These are phyloP conservation scores for Formicarius rufipectus DNA, from an alignment of 2,113 vertebrate genomes.

Conservation along the genomic window DNA sequence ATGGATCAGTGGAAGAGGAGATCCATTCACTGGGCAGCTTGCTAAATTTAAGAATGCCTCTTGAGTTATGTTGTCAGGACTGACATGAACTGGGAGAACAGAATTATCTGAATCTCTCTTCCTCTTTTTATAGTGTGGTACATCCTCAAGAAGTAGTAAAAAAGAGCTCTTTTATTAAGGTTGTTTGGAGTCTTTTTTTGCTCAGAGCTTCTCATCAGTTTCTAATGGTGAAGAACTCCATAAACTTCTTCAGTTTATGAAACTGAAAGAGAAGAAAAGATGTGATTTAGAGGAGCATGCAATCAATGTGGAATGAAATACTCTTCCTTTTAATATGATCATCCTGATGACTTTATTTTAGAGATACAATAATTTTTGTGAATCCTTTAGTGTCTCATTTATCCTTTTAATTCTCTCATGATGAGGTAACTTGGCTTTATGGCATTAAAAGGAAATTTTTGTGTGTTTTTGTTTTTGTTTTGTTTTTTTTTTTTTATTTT, in stretches of 20 bases:
- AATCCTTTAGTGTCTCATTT: not conserved
- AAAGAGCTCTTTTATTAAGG: not conserved
- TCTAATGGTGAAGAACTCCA: not conserved
- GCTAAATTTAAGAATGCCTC: not conserved
- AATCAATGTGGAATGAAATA: not conserved
- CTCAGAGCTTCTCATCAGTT: not conserved
- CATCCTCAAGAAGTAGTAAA: not conserved
- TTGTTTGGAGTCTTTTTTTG: not conserved
- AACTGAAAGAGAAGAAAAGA: not conserved
- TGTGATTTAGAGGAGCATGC: not conserved
- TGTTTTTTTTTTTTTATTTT: not conserved
- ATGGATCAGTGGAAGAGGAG: not conserved
- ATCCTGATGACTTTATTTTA: not conserved
- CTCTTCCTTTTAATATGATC: not conserved
- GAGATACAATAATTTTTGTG: not conserved
- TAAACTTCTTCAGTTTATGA: no score
- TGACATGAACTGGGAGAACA: not conserved
- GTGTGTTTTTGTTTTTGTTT: not conserved
- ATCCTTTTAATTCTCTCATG: not conserved
- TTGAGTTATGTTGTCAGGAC: not conserved
- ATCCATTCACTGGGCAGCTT: not conserved
- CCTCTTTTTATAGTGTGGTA: not conserved
- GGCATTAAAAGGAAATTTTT: not conserved
- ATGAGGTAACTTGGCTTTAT: not conserved
- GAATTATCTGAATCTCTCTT: not conserved